phyloP scores from a whole-genome alignment of 1,140 invertebrate species.

The Dreissena rostriformis region DNA sequence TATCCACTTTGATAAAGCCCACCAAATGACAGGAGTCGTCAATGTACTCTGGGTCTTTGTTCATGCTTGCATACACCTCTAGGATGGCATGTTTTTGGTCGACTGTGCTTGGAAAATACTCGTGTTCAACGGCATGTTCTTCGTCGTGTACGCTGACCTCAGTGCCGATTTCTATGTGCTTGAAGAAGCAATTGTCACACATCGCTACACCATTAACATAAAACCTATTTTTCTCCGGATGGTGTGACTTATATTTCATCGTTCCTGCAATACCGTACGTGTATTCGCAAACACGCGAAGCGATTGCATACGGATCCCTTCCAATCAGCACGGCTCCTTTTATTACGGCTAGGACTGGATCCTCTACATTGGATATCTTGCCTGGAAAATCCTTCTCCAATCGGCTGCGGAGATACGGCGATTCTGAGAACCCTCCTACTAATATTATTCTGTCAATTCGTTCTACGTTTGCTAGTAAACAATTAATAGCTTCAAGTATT shows the following conservation, averaged over 20 bases:
- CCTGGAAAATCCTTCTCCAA: constrained; percentile 51
- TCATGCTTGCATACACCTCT: constrained; percentile 54
- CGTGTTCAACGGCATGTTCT: constrained; percentile 43
- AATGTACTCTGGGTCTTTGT: constrained; percentile 44
- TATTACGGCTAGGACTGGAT: constrained; percentile 52
- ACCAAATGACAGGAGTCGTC: constrained; percentile 24
- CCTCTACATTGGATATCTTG: constrained; percentile 35
- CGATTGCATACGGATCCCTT: constrained; percentile 50
- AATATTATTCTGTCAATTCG: constrained; percentile 41
- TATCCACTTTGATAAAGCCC: constrained; percentile 44
- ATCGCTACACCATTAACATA: neutral
- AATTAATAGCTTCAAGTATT: neutral
- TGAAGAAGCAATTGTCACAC: constrained; percentile 59
- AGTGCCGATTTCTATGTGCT: constrained; percentile 58
- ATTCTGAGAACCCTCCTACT: constrained; percentile 63
- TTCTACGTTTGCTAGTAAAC: constrained; percentile 4
- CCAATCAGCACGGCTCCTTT: constrained; percentile 62
- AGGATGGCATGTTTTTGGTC: constrained; percentile 39
- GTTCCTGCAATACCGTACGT: constrained; percentile 57
- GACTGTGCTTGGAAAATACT: constrained; percentile 49
- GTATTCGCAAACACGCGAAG: constrained; percentile 50
- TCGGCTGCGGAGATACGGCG: constrained; percentile 35
- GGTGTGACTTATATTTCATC: constrained; percentile 34
- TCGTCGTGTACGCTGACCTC: constrained; percentile 28
- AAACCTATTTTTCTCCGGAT: constrained; percentile 39